Percentiles rank a stretch among this genome's conserved stretches.
Evolutionary conservation across 2,113 vertebrate genomes (phyloP).

Genomic region (Gymnorhina tibicen): DNA sequence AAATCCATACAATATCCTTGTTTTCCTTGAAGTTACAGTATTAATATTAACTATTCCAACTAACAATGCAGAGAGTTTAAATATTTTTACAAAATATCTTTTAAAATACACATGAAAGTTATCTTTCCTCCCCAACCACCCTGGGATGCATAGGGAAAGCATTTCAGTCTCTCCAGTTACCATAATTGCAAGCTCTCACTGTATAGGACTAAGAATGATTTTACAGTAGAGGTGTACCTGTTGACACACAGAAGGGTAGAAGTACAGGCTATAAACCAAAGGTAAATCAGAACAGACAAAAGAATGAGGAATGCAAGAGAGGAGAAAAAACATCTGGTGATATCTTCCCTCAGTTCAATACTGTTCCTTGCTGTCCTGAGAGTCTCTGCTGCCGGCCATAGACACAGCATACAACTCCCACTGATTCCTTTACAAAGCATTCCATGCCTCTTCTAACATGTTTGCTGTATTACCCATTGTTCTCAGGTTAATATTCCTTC

Average conservation of each 20-base stretch:
- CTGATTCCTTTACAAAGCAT: neutral
- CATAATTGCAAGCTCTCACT: neutral
- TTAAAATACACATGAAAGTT: neutral
- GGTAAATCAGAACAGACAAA: neutral
- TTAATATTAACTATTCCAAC: neutral
- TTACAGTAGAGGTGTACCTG: neutral
- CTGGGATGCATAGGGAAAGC: neutral
- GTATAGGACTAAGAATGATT: neutral
- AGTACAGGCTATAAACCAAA: neutral
- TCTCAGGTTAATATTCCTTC: neutral
- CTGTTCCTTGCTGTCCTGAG: neutral
- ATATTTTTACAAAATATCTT: neutral
- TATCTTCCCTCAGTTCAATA: neutral
- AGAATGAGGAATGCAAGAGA: neutral
- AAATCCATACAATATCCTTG: neutral
- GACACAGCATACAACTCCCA: neutral
- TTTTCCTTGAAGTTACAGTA: neutral
- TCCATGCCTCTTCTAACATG: neutral
- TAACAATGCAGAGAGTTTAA: neutral
- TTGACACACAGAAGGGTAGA: neutral
- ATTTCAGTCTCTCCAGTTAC: neutral
- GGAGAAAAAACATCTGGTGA: neutral
- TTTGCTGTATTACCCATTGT: neutral
- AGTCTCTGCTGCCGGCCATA: neutral
- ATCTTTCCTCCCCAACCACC: neutral